These are phyloP conservation scores for Actinia tenebrosa DNA, from an alignment of 64 coral and sea anemone genomes.

Conservation along the genomic window DNA sequence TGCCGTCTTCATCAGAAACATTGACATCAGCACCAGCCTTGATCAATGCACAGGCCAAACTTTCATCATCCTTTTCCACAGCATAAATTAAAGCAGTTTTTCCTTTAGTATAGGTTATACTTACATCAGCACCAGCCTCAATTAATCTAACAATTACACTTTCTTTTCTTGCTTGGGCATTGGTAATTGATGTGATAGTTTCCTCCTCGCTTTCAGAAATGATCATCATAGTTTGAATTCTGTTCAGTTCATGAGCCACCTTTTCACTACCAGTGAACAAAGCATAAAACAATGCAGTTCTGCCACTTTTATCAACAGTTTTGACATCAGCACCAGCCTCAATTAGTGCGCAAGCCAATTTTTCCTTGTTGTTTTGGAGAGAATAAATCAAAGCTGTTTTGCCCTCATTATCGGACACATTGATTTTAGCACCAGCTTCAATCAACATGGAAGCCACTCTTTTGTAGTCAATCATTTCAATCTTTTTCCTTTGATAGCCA, in stretches of 20 bases:
- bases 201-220: not conserved
- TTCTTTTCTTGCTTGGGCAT: not conserved
- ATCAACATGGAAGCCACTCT: not conserved
- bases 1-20: not conserved
- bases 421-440: not conserved
- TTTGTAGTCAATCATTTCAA: not conserved
- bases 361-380: not conserved
- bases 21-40: conserved; percentile 1
- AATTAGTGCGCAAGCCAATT: not conserved
- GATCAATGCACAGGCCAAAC: not conserved
- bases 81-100: conserved; percentile 9
- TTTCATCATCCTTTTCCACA: not conserved
- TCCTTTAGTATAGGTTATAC: not conserved
- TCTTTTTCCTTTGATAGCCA: not conserved
- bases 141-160: not conserved
- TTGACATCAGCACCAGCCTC: conserved; percentile 19
- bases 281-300: not conserved
- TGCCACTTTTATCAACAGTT: not conserved
- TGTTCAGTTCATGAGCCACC: not conserved
- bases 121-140: conserved; percentile 3
- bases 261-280: not conserved
- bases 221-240: not conserved
- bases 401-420: not conserved
- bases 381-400: not conserved
- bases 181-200: not conserved